These are phyloP conservation scores for Chromis chromis DNA, from an alignment of 2,797 vertebrate genomes.

Conservation along the genomic window DNA sequence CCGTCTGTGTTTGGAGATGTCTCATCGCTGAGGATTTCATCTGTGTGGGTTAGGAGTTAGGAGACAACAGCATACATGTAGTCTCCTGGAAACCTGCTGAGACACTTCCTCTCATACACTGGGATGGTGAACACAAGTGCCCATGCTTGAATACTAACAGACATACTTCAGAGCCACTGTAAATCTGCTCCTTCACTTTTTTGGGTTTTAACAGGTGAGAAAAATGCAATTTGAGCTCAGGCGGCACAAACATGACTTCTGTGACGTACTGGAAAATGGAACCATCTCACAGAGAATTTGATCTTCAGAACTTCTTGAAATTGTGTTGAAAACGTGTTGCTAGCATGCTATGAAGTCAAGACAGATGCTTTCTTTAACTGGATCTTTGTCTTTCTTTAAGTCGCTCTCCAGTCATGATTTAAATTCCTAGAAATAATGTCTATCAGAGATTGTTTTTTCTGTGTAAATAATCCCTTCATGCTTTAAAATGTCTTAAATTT, in stretches of 20 bases:
- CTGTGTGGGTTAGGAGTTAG: neutral
- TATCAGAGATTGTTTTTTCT: too few species aligned
- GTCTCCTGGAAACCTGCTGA: neutral
- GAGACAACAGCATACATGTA: neutral
- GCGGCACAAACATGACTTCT: neutral
- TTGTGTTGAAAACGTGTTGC: neutral
- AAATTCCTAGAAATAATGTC: too few species aligned
- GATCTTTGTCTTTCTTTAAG: too few species aligned
- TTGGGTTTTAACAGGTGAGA: neutral
- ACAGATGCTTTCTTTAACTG: neutral
- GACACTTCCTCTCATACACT: neutral
- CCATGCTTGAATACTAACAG: neutral
- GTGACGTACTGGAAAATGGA: neutral
- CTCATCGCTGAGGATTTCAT: slow-evolving; percentile 11
- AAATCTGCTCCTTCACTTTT: neutral
- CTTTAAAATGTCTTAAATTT: too few species aligned
- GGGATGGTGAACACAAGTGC: neutral
- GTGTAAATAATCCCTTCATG: too few species aligned
- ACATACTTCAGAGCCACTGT: too few species aligned
- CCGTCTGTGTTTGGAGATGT: slow-evolving; percentile 18
- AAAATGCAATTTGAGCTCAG: slow-evolving; percentile 8
- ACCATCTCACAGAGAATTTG: neutral
- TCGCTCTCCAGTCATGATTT: too few species aligned
- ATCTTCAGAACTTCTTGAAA: neutral
- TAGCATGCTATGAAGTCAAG: neutral